phyloP scores from a whole-genome alignment of 2,797 vertebrate genomes.

The Acrocephalus scirpaceus region DNA sequence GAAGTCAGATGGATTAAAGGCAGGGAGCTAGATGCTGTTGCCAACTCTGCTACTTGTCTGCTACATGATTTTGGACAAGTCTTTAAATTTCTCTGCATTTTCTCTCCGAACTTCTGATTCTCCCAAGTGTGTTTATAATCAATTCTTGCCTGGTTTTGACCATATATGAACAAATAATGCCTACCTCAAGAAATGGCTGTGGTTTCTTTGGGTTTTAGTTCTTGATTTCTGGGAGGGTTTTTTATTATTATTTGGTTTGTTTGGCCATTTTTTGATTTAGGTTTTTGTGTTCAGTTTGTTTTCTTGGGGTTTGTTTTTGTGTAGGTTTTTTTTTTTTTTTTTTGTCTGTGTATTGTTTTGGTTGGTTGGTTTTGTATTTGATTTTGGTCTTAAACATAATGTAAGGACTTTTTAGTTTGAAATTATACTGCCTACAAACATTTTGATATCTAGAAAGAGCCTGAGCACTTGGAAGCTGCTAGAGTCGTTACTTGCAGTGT shows the following conservation, averaged over 20 bases:
- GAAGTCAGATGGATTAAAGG: neutral
- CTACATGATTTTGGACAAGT: neutral
- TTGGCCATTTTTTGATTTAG: neutral
- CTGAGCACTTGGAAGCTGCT: neutral
- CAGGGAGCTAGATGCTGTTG: neutral
- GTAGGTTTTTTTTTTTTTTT: neutral
- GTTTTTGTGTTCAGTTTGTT: neutral
- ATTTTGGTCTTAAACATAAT: neutral
- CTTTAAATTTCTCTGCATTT: neutral
- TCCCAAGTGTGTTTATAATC: neutral
- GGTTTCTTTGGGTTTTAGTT: accelerated
- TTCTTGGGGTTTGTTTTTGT: accelerated
- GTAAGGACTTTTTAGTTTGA: neutral
- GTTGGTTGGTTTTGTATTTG: neutral
- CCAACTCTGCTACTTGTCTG: neutral
- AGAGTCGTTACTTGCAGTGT: neutral
- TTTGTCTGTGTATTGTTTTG: neutral
- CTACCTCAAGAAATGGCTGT: neutral
- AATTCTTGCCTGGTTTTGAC: neutral
- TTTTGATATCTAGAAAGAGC: neutral
- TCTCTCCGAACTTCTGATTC: neutral
- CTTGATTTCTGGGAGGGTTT: accelerated
- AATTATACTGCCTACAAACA: neutral
- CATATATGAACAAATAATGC: neutral
- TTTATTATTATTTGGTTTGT: neutral